Percentiles rank a stretch among this genome's conserved stretches.
Evolutionary conservation across 2,113 vertebrate species (phyloP).

Genomic region (Ailuropoda melanoleuca): DNA sequence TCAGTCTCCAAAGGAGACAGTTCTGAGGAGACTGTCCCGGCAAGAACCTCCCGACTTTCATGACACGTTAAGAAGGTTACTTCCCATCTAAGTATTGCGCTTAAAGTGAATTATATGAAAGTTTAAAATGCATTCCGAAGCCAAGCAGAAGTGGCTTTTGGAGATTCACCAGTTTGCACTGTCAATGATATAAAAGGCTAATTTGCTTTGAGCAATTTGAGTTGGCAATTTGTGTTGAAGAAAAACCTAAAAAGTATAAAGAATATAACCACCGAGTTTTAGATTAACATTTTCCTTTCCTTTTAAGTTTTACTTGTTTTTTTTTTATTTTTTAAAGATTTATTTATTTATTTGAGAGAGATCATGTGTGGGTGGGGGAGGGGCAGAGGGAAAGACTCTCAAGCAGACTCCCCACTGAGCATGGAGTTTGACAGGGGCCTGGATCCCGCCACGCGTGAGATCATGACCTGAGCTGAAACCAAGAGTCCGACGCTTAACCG

Average conservation of each 20-base stretch:
- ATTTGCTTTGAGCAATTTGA: constrained; percentile 37
- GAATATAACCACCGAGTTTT: neutral
- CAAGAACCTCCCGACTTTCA: neutral
- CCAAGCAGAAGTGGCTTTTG: neutral
- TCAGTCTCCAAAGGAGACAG: neutral
- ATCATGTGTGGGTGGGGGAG: neutral
- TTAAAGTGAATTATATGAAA: neutral
- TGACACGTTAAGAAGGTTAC: neutral
- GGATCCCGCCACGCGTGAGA: neutral
- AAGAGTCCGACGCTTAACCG: neutral
- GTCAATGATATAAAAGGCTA: constrained; percentile 32
- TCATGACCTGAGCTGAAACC: neutral
- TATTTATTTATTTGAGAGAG: neutral
- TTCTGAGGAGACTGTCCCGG: neutral
- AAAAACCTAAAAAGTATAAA: constrained; percentile 42
- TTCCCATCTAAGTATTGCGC: neutral
- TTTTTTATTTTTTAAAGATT: neutral
- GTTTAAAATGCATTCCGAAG: neutral
- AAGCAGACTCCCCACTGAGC: neutral
- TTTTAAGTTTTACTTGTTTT: neutral
- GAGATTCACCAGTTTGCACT: neutral
- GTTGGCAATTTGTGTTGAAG: neutral
- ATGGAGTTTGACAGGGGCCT: neutral
- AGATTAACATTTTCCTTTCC: neutral
- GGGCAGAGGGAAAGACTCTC: neutral